Evolutionary conservation across 2,113 vertebrate species (phyloP), one percentile per base, ranked within the genome.

Genomic region (Catharus bicknelli): DNA sequence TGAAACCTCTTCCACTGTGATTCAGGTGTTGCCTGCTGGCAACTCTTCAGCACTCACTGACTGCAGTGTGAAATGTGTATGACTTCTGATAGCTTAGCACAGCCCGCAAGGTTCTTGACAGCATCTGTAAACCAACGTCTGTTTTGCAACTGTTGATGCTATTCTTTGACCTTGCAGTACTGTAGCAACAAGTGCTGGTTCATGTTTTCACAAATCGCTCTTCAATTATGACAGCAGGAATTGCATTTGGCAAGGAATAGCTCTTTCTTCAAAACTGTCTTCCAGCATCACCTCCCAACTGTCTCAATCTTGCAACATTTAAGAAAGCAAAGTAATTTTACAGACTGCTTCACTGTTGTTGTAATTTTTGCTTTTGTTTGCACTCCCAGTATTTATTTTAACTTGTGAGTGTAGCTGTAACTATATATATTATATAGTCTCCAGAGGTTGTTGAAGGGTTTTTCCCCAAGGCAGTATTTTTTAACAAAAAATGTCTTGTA

Each of bases 241-340:
- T 29, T 88, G 21, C 55, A 55, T 90, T 86, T 66, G 38, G 15
- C 77, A 68, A 38, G 72, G 45, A 74, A 79, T 23, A 76, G 16
- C 34, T 73, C 51, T 91, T 85, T 50, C 68, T 85, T 92, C 47
- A 43, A 13, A 75, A 91, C 11, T 48, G 7, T 66, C 54, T 94
- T 76, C 45, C 23, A 76, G 16, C 27, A n/a, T 85, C 29, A 38
- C 19, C 6, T 75, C 16, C 17, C 2, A 1, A 2, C 32, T 75
- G 7, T 64, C 47, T 80, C 45, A 23, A 0, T 68, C 19, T 79
- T 68, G 16, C 38, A 42, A 0, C 22, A 12, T 42, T 54, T 80
- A 53, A 61, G 50, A 73, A 82, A 72, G n/a, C 10, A 13, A 74
- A 40, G n/a, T 27, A 51, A n/a, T 67, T 40, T 72, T 27, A 42